These are phyloP conservation scores for Carassius auratus DNA, from an alignment of 2,113 vertebrate species.

Conservation along the genomic window DNA sequence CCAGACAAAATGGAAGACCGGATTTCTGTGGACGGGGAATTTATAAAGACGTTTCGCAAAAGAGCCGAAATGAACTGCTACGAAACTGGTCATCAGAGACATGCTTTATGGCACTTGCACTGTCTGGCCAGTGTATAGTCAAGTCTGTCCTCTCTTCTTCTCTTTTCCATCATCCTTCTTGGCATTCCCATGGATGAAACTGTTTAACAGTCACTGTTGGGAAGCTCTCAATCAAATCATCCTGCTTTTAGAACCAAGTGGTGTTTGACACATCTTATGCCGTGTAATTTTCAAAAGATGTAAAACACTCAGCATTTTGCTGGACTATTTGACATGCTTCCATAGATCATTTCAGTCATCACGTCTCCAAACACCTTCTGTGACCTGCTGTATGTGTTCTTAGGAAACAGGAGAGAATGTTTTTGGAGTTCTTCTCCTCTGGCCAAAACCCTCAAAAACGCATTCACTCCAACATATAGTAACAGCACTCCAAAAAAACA, in stretches of 20 bases:
- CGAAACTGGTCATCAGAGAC: conserved; percentile 68
- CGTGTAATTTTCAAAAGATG: conserved; percentile 37
- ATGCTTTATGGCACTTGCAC: conserved; percentile 61
- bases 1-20: conserved; percentile 5
- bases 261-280: conserved; percentile 60
- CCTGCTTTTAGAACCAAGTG: conserved; percentile 45
- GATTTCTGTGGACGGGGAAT: background rate
- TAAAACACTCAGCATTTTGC: conserved; percentile 19
- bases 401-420: conserved; percentile 55
- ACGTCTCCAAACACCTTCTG: conserved; percentile 69
- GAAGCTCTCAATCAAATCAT: conserved; percentile 49
- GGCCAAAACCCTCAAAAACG: conserved; percentile 62
- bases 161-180: conserved; percentile 55
- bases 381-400: conserved; percentile 79
- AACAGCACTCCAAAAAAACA: conserved; percentile 65
- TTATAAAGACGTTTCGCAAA: conserved; percentile 33
- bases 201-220: conserved; percentile 45
- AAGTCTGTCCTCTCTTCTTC: conserved; percentile 38
- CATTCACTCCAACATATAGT: conserved; percentile 66
- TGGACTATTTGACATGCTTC: conserved; percentile 64
- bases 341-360: conserved; percentile 70
- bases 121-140: conserved; percentile 68
- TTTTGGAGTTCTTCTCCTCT: conserved; percentile 49
- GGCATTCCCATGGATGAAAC: conserved; percentile 58
- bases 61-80: conserved; percentile 58